Base-by-base conservation (phyloP, 1,140 invertebrate species). In the Heliconius himera region DNA sequence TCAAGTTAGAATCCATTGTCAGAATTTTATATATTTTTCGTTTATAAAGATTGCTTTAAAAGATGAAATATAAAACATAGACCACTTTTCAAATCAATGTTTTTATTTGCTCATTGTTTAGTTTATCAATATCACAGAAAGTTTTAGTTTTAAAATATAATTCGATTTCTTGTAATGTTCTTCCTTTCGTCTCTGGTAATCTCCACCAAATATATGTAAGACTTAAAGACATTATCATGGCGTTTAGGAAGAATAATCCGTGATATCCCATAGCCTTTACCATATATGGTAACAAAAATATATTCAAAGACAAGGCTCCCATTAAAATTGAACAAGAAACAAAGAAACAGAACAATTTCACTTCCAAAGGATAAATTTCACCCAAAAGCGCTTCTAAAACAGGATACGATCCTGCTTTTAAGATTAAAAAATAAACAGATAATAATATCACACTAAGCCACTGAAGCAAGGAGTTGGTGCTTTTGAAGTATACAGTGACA, bases 151-250 rank as follows among this genome's bases (percentile, higher is more conserved):
- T 86, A 26, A 86, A 86, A 73, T 81, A 86, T n/a, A 84, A 33
- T 29, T 86, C 84, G 11, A 86, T 84, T 70, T 86, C 84, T 66
- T 86, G 84, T 20, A 86, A 33, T 0, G 84, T 86, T 75, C 79
- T 84, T 9, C 83, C 83, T 56, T 84, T 86, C 5, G 84, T 86
- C 56, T 86, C 84, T 16, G 84, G 84, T 11, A 86, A 51, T n/a
- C 70, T 54, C 18, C 76, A 29, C 80, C 81, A 85, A 16, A 85
- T 41, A n/a, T 78, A 82, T 0, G 18, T 36, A 33, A 81, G 51
- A 60, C 83, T 79, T 1, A 79, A 3, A 18, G 79, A 75, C 51
- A 70, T 74, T 36, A 84, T 73, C 1, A 54, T n/a, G 4, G 80
- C 76, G 51, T 83, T 79, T 38, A 86, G 46, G 1, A 86, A 77